phyloP scores from a whole-genome alignment of 1,140 invertebrate species.

The Diorhabda carinulata region DNA sequence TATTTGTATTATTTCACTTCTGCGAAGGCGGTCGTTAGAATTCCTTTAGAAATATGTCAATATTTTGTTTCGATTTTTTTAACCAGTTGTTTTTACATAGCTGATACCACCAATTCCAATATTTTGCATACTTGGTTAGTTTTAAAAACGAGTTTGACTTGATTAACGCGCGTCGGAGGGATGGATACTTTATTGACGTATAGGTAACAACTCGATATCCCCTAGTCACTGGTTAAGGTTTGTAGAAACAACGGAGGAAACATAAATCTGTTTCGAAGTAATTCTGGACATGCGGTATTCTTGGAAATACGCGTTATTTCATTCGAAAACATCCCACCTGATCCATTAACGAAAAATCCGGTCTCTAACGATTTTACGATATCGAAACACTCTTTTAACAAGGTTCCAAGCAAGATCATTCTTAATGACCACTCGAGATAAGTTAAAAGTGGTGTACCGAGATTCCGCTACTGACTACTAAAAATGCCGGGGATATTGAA shows the following conservation, averaged over 20 bases:
- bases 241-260: slow-evolving; percentile 10
- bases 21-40: no score
- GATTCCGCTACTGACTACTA: slow-evolving; percentile 33
- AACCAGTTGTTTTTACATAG: no score
- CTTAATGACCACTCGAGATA: slow-evolving; percentile 41
- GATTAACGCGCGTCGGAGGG: no score
- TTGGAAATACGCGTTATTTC: slow-evolving; percentile 30
- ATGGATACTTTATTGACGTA: slow-evolving; percentile 6
- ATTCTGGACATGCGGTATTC: slow-evolving; percentile 22
- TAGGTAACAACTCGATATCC: neutral
- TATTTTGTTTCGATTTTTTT: no score
- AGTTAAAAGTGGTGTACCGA: slow-evolving; percentile 44
- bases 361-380: slow-evolving; percentile 34
- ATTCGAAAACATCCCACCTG: slow-evolving; percentile 28
- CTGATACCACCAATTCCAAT: no score
- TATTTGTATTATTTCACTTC: no score
- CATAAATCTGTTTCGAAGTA: slow-evolving; percentile 13
- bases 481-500: slow-evolving; percentile 19
- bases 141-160: no score
- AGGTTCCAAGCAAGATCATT: slow-evolving; percentile 37
- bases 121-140: no score
- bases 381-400: slow-evolving; percentile 34
- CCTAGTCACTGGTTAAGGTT: slow-evolving; percentile 11
- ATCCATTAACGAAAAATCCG: slow-evolving; percentile 37
- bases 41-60: no score